Base-by-base conservation (phyloP, 1,140 invertebrate genomes). In the Drosophila orosa region DNA sequence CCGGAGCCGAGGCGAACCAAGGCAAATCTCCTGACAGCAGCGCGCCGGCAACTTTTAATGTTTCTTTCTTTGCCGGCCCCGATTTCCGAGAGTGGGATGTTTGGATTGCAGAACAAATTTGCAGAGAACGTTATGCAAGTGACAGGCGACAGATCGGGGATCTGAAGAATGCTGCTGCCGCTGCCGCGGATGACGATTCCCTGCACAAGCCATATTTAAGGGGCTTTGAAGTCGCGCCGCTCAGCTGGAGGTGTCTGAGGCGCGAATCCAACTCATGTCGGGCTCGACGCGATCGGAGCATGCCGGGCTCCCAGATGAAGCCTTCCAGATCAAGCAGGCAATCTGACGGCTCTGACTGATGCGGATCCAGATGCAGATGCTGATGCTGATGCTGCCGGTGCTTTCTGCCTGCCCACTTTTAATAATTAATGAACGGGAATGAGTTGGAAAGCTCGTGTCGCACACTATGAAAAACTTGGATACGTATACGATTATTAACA, bases 31-130 rank as follows among this genome's bases (percentile, higher is more conserved):
- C 79, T 78, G 84, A 87, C 85, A 87, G 84, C 77, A 45, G 60
- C 60, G 25, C 37, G 65, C 84, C 65, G 84, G 84, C 84, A 84
- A 87, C 84, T 87, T 87, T 87, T 89, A 87, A 87, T 89, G 84
- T 89, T 78, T 60, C 56, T 24, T 56, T 45, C 42, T 37, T 56
- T 58, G 25, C 45, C 39, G 31, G 24, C 58, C 29, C 15, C 58
- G 58, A 75, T 80, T 71, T 75, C 44, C 74, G 74, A 85, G 69
- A 85, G 82, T 85, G 83, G 83, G 83, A 78, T 87, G 83, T 76
- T 86, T 87, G 83, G 83, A 86, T 86, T 68, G 78, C 78, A 86
- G 83, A 86, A 87, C 82, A 87, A 83, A 86, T 86, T 86, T 87
- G 83, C 83, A 61, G 76, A 79, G 54, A 74, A 77, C 77, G 78